These are phyloP conservation scores for Mesorhabditis belari DNA, from an alignment of 2,888 invertebrate genomes.

Conservation along the genomic window DNA sequence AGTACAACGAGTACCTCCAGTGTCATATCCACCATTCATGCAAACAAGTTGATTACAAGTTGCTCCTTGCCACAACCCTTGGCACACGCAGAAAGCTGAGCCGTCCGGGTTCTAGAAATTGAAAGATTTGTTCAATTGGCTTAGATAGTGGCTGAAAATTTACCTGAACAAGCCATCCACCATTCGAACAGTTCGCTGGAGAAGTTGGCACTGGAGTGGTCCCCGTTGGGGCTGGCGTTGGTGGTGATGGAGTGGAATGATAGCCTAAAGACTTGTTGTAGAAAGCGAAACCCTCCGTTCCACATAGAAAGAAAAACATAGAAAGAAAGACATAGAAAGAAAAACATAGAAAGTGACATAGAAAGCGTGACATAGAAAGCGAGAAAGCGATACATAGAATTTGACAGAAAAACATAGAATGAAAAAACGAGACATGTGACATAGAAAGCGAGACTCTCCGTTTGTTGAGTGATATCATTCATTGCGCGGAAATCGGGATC, in stretches of 20 bases:
- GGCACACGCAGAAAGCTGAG: constrained; percentile 25
- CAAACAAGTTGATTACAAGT: constrained; percentile 27
- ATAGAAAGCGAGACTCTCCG: constrained; percentile 14
- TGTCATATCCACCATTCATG: constrained; percentile 22
- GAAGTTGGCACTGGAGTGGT: constrained; percentile 16
- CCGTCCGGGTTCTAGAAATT: constrained; percentile 14
- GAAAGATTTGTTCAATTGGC: neutral
- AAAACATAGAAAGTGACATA: too few relatives aligned
- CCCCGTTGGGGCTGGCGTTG: constrained; percentile 10
- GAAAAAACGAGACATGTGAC: constrained; percentile 11
- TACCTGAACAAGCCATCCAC: constrained; percentile 15
- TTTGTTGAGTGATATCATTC: constrained; percentile 9
- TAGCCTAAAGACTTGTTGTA: constrained; percentile 22
- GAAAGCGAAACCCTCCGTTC: constrained; percentile 23
- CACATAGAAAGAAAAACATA: constrained; percentile 28
- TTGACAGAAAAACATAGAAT: too few relatives aligned
- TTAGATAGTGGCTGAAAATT: neutral
- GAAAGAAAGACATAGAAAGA: constrained; percentile 15
- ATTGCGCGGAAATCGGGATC: constrained; percentile 24
- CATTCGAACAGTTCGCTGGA: constrained; percentile 21
- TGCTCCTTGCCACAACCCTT: constrained; percentile 20
- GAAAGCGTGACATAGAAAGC: too few relatives aligned
- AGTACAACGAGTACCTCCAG: constrained; percentile 5
- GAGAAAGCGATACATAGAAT: too few relatives aligned
- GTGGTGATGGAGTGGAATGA: constrained; percentile 22